Evolutionary conservation across 2,888 invertebrate species (phyloP).

Genomic region (Pristionchus fissidentatus): DNA sequence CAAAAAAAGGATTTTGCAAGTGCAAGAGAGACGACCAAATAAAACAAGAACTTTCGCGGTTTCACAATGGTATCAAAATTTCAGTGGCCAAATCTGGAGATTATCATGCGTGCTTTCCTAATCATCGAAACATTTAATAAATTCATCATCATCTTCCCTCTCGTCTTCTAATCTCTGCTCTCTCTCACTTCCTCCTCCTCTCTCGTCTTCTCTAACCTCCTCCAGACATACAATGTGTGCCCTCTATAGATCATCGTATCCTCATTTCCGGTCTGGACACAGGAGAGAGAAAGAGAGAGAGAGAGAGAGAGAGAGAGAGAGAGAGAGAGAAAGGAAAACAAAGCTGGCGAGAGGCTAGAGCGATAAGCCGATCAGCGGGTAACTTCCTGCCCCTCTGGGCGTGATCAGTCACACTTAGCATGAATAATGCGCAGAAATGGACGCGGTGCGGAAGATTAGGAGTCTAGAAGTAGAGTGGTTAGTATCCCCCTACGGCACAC

Average conservation of each 20-base stretch:
- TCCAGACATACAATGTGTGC: neutral
- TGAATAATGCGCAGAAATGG: too few relatives aligned
- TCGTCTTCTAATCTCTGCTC: neutral
- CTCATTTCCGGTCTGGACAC: constrained; percentile 19
- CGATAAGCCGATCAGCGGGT: constrained; percentile 26
- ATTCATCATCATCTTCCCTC: too few relatives aligned
- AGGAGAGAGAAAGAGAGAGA: neutral
- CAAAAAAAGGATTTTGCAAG: too few relatives aligned
- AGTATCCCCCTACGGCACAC: too few relatives aligned
- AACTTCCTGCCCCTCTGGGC: neutral
- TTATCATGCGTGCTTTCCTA: too few relatives aligned
- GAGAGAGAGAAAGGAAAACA: neutral
- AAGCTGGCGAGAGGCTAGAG: neutral
- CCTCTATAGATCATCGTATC: neutral
- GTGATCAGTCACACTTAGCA: neutral
- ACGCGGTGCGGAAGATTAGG: too few relatives aligned
- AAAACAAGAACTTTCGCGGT: too few relatives aligned
- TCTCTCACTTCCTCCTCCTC: neutral
- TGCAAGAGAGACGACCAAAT: too few relatives aligned
- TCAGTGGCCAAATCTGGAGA: too few relatives aligned
- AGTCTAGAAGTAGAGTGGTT: too few relatives aligned
- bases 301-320: neutral
- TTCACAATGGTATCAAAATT: too few relatives aligned
- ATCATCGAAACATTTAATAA: too few relatives aligned
- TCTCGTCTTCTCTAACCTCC: neutral